Percentiles rank a stretch among this genome's conserved stretches.
These are phyloP conservation scores for Pycnonotus jocosus DNA, from an alignment of 2,113 vertebrate species.

Conservation along the genomic window DNA sequence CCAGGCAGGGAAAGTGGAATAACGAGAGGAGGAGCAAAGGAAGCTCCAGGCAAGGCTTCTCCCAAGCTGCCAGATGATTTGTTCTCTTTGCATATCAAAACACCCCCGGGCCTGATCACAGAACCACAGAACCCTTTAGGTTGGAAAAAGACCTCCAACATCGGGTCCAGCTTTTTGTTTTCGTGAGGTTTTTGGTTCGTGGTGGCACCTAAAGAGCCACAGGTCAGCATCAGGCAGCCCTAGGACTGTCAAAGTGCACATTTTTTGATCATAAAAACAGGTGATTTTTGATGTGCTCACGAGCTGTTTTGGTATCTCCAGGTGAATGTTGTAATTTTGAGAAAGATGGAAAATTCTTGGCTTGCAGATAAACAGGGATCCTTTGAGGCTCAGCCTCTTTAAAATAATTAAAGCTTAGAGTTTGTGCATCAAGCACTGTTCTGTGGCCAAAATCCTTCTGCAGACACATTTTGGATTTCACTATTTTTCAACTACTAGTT, in stretches of 20 bases:
- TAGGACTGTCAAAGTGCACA: background rate
- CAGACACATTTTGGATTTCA: background rate
- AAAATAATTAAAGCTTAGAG: background rate
- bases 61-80: background rate
- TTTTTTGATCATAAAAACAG: background rate
- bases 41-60: background rate
- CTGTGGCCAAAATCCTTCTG: background rate
- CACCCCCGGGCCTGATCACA: background rate
- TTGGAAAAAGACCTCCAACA: background rate
- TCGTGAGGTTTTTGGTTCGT: background rate
- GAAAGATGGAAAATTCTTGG: background rate
- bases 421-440: background rate
- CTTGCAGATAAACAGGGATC: background rate
- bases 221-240: background rate
- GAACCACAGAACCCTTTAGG: background rate
- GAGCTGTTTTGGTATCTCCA: background rate
- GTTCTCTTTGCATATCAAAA: background rate
- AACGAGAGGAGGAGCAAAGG: background rate
- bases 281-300: background rate
- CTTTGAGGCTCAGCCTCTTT: background rate
- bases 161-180: rapidly evolving
- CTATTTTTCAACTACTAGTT: background rate
- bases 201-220: background rate
- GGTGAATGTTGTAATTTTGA: background rate
- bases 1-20: background rate